Conservation (phyloP, 2,113 vertebrate species). For the Lathamus discolor region DNA sequence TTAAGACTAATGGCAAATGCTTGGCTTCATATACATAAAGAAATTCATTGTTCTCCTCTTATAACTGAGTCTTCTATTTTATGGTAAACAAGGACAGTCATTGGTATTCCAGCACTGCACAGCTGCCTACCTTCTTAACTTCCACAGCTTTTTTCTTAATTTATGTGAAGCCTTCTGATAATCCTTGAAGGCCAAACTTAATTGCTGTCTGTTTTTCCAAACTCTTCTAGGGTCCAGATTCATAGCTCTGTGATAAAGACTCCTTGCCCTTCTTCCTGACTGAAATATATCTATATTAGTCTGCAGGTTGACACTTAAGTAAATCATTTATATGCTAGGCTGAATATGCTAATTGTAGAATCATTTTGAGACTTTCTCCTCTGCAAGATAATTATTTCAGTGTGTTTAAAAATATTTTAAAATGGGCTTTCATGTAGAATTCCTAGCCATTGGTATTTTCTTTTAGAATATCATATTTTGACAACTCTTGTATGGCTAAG, state of each 20-base stretch:
- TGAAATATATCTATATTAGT: constrained; percentile 66
- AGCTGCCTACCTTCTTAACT: constrained; percentile 53
- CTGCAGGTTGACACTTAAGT: constrained; percentile 61
- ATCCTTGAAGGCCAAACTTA: constrained; percentile 68
- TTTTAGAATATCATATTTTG: background rate
- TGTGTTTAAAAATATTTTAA: constrained; percentile 41
- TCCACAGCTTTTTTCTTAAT: constrained; percentile 60
- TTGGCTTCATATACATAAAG: background rate
- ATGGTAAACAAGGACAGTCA: constrained; percentile 51
- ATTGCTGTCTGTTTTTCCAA: constrained; percentile 59
- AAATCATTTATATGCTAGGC: constrained; percentile 61
- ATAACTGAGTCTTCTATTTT: constrained; percentile 23
- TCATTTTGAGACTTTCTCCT: constrained; percentile 33
- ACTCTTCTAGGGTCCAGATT: constrained; percentile 47
- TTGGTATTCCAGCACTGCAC: constrained; percentile 57
- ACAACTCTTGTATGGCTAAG: background rate
- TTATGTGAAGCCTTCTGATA: constrained; percentile 64
- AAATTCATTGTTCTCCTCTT: constrained; percentile 24
- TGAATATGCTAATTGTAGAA: constrained; percentile 59
- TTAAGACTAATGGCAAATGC: constrained; percentile 51
- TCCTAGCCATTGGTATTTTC: background rate
- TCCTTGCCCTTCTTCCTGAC: constrained; percentile 59
- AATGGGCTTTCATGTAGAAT: background rate
- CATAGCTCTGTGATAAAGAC: constrained; percentile 48
- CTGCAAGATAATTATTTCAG: constrained; percentile 30